Evolutionary conservation across 37 sponge, comb jelly and placozoan species (phyloP).

Genomic region (Crambe crambe): DNA sequence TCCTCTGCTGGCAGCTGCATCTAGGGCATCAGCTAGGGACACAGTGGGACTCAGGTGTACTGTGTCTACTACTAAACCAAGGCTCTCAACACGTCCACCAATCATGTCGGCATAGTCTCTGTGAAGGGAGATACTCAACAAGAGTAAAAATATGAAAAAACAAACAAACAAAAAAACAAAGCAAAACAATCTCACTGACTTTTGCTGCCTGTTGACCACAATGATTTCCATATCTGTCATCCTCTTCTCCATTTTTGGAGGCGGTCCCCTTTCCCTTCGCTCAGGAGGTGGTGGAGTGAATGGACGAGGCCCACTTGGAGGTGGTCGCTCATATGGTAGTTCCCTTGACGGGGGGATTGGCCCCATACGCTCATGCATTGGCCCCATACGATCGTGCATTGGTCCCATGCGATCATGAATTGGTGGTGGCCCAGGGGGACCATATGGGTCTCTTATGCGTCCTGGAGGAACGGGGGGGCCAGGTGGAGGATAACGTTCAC

Average conservation of each 20-base stretch:
- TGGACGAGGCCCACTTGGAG: not conserved
- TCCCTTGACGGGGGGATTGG: constrained; percentile 23
- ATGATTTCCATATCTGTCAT: constrained; percentile 61
- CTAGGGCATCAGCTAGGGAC: constrained; percentile 67
- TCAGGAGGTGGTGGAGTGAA: not conserved
- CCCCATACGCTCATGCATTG: not conserved
- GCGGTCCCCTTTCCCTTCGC: not conserved
- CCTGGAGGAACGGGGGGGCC: constrained; percentile 4
- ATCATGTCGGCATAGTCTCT: constrained; percentile 78
- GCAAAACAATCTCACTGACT: constrained; percentile 33
- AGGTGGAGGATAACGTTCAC: constrained; percentile 21
- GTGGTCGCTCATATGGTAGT: not conserved
- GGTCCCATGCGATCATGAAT: not conserved
- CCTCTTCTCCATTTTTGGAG: not conserved
- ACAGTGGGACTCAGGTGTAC: constrained; percentile 60
- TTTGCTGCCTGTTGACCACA: constrained; percentile 68
- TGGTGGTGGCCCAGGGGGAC: constrained; percentile 4
- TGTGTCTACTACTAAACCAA: constrained; percentile 33
- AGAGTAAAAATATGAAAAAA: not conserved
- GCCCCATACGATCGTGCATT: not conserved
- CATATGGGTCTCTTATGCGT: constrained; percentile 22
- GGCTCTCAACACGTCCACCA: constrained; percentile 11
- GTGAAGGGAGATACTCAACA: not conserved
- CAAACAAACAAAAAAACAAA: constrained; percentile 30
- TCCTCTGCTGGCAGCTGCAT: constrained; percentile 58